Evolutionary conservation across 2,797 vertebrate genomes (phyloP), one percentile per base, ranked within the genome.

Genomic region (Vultur gryphus): DNA sequence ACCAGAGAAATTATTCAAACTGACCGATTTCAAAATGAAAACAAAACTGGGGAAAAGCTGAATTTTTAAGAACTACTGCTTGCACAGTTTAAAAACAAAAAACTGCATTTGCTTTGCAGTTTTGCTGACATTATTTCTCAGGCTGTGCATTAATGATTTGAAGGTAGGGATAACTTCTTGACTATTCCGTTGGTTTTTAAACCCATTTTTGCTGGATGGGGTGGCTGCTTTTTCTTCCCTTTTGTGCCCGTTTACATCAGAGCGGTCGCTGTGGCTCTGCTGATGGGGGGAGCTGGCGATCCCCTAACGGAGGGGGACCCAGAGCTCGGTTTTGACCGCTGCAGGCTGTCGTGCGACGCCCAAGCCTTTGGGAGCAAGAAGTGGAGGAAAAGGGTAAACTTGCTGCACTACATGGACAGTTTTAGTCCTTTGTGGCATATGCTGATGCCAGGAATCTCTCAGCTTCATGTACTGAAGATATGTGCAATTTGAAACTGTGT

Each of bases 11-110:
- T 82, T 64, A 82, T 90, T 95, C 81, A 70, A 66, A 61, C 62
- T 76, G 94, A 87, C 84, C 73, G 62, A 71, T 96, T 90, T 90
- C 84, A 82, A 89, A 84, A 93, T 43, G 44, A 59, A 89, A 89
- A 83, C 71, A 87, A 69, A 92, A 75, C 72, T 35, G 49, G 39
- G 39, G 70, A 26, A 73, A 83, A 90, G 81, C 81, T 73, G 93
- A 18, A 33, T 89, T 92, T 75, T 91, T 61, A 65, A 89, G 78
- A 87, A 39, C 59, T 64, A 4, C 66, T 61, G 86, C 88, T 92
- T n/a, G 66, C 66, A 46, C 48, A 37, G 49, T 73, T 94, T 59
- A 57, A 67, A 93, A 66, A 48, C 80, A 59, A n/a, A 93, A 44
- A 33, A 21, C 33, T 43, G 57, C 52, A 4, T 87, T 92, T 73